Evolutionary conservation across 2,888 invertebrate genomes (phyloP), one percentile per base, ranked within the genome.

Genomic region (Dioctria rufipes): DNA sequence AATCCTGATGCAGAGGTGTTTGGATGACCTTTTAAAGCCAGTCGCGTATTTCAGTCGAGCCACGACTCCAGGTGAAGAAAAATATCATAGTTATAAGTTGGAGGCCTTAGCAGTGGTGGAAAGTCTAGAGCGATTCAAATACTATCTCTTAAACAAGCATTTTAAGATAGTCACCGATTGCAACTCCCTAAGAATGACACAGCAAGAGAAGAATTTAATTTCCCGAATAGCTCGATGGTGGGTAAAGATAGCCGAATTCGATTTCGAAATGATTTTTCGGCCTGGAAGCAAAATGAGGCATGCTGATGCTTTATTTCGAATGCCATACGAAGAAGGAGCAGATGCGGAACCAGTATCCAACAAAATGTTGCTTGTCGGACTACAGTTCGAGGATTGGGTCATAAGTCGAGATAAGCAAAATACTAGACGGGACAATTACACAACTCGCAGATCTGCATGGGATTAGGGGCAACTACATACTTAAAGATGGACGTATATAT

Each of bases 61-160:
- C 51, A 86, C 85, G 5, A 86, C 85, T 0, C 82, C 80, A 1
- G 84, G 86, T 0, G 88, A 89, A 84, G 80, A 83, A 5, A 85
- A 84, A 25, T 88, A 87, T 80, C 86, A 86, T 13, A 86, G 86
- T 0, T 86, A 87, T 42, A 89, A 90, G 49, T 78, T 88, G 40
- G 89, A 88, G 81, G 85, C 85, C 0, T 81, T 89, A 6, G 88
- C 88, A 0, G 85, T 86, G 51, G 86, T 84, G 0, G 85, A 83
- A 54, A 83, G 86, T 0, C 79, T 88, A 37, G 81, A 84, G 39
- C 83, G 86, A 69, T 88, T 89, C 82, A 80, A 88, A 58, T 84
- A 85, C 0, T 89, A 88, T 65, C 61, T 89, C 0, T 82, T 86
- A 4, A 87, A 87, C 1, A 83, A 80, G n/a, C 25, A 25, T 25